phyloP scores from a whole-genome alignment of 2,888 invertebrate species.

The Elegia similella region DNA sequence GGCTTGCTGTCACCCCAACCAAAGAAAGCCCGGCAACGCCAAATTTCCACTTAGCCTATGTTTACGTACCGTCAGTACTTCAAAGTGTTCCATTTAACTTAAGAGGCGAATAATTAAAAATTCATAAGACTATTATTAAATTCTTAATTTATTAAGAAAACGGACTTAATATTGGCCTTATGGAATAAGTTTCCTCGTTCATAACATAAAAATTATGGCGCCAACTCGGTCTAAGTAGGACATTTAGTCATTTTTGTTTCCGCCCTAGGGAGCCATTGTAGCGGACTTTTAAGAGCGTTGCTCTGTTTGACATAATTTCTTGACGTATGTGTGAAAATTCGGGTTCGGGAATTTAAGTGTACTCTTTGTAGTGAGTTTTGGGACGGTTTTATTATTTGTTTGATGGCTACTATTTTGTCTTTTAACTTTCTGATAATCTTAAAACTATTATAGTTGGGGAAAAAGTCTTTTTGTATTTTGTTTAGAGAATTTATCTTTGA shows the following conservation, averaged over 20 bases:
- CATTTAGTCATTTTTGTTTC: slow-evolving; percentile 12
- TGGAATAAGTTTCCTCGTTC: slow-evolving; percentile 6
- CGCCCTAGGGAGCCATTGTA: slow-evolving; percentile 3
- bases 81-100: not conserved
- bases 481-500: too few relatives aligned
- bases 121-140: slow-evolving; percentile 1
- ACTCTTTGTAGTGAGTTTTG: not conserved
- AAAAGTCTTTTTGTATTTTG: too few relatives aligned
- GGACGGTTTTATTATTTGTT: not conserved
- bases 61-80: not conserved
- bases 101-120: not conserved
- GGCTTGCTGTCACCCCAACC: too few relatives aligned
- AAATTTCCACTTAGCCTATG: too few relatives aligned
- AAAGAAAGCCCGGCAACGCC: too few relatives aligned
- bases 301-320: slow-evolving; percentile 7
- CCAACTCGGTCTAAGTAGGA: slow-evolving; percentile 10
- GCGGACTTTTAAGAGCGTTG: slow-evolving; percentile 1
- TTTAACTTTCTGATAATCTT: too few relatives aligned
- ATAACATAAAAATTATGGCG: slow-evolving; percentile 16
- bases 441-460: too few relatives aligned
- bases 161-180: not conserved
- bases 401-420: too few relatives aligned
- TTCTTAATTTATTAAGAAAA: not conserved
- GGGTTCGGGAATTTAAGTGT: slow-evolving; percentile 2
- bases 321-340: slow-evolving; percentile 2